Base-by-base conservation (phyloP, 2,888 invertebrate genomes). In the Aphodius sticticus region DNA sequence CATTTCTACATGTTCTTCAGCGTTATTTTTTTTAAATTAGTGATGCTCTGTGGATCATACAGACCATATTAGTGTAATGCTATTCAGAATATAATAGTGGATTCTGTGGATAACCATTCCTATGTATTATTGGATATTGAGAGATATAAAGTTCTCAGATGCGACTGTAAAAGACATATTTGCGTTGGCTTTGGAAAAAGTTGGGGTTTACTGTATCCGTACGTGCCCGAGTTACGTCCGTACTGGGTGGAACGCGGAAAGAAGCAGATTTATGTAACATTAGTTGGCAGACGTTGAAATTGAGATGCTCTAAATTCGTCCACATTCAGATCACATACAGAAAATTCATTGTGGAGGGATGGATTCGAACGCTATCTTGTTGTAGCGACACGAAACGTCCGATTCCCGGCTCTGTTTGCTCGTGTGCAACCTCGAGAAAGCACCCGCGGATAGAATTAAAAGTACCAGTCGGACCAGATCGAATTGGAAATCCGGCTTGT, bases 261-360 rank as follows among this genome's bases (percentile, higher is more conserved):
- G 53, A 53, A 53, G 53, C 74, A 74, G 74, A 74, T 74, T 74
- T 74, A 74, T 74, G 74, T 74, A 74, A 37, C 74, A 74, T 74
- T 76, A 78, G 74, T 74, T 74, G 75, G 78, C 69, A 78, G 75
- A 37, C 76, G 35, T 7, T 9, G 35, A 74, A 69, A 78, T 70
- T 77, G 69, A 78, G 78, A 78, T 69, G 69, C 75, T 78, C 38
- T 36, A 74, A 53, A 74, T 76, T 76, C 78, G 69, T 78, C 69
- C 69, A 16, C 36, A 78, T 78, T 78, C 78, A 78, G 78, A 78
- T 70, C 78, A 78, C 75, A 75, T 70, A 69, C 75, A 69, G 75
- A 75, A 69, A 78, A 78, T 78, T 78, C 78, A 78, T 78, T 78
- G 78, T 75, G 75, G 69, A 69, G 69, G 72, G 74, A 53, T 26